Evolutionary conservation across 2,113 vertebrate genomes (phyloP), one percentile per base, ranked within the genome.

Genomic region (Marmota flaviventris): DNA sequence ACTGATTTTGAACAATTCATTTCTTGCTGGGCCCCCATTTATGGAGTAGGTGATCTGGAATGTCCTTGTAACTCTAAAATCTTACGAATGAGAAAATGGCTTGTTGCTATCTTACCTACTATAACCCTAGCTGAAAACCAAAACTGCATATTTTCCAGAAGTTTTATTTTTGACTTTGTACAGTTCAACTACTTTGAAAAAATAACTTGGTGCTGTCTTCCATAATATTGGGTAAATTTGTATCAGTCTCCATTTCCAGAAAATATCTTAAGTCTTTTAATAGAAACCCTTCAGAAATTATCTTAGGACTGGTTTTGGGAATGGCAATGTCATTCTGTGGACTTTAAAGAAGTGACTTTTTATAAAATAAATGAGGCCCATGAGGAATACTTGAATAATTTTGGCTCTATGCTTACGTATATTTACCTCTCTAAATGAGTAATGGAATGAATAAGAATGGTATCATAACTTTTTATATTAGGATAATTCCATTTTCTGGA

Each of bases 191-290:
- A 25, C 72, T 81, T 92, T 89, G 81, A 93, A 97, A 88, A 95
- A 96, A 27, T 94, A 83, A 94, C 53, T 93, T 91, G 78, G 12
- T 89, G 45, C n/a, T 97, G 75, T 85, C 37, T 96, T 94, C 45
- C 51, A 83, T 91, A 25, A 91, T 4, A 58, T 48, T 94, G 90
- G 77, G 5, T 72, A 89, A 89, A 94, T 85, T 70, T 91, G 37
- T 75, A 84, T 94, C 25, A 2, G 45, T 93, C 93, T 94, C 86
- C 86, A 94, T 90, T 97, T 97, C 89, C 89, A 96, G 96, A 95
- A 97, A 98, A 58, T 67, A 72, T 75, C 13, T 87, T 82, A 32
- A 16, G 8, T 85, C 58, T 96, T 94, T 85, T 86, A 93, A 69
- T 84, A 86, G 91, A 95, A 95, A 92, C 53, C 58, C 45, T 92